A percentile compares a stretch with the other conserved stretches of the same genome.
Evolutionary conservation across 2,113 vertebrate species (phyloP).

Genomic region (Phasianus colchicus): DNA sequence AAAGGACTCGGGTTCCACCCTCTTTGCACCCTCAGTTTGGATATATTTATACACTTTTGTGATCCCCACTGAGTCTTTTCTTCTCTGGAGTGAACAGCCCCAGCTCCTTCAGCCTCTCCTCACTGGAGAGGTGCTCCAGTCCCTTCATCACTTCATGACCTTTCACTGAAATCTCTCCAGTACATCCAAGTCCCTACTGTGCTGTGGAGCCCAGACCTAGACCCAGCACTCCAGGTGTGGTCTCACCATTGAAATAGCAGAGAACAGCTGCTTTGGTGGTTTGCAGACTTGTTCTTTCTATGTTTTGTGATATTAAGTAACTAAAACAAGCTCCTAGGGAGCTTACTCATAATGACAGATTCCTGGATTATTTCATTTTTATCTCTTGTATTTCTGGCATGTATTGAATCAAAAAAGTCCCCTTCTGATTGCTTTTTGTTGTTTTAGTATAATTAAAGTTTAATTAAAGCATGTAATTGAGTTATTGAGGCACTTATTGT

Average conservation of each 20-base stretch:
- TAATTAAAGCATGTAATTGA: not conserved
- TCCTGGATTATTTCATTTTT: not conserved
- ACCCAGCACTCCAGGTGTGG: not conserved
- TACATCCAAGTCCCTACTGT: not conserved
- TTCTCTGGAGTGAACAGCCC: not conserved
- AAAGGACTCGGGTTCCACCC: rapidly evolving
- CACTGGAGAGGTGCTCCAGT: not conserved
- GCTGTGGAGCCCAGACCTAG: not conserved
- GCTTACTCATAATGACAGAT: not conserved
- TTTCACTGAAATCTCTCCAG: not conserved
- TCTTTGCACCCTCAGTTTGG: not conserved
- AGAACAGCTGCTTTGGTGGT: not conserved
- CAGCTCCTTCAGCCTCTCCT: not conserved
- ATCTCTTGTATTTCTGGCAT: not conserved
- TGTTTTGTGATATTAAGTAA: not conserved
- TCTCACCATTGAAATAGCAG: not conserved
- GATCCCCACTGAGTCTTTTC: not conserved
- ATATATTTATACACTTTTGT: not conserved
- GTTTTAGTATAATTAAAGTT: not conserved
- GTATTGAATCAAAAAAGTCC: not conserved
- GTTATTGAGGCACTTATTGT: not conserved
- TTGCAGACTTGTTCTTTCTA: not conserved
- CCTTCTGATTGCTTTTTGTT: not conserved
- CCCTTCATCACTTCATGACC: not conserved
- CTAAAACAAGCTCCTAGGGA: not conserved